Percentiles rank a stretch among this genome's conserved stretches.
Evolutionary conservation across 2,888 invertebrate genomes (phyloP).

Genomic region (Sminthurinus aureus): DNA sequence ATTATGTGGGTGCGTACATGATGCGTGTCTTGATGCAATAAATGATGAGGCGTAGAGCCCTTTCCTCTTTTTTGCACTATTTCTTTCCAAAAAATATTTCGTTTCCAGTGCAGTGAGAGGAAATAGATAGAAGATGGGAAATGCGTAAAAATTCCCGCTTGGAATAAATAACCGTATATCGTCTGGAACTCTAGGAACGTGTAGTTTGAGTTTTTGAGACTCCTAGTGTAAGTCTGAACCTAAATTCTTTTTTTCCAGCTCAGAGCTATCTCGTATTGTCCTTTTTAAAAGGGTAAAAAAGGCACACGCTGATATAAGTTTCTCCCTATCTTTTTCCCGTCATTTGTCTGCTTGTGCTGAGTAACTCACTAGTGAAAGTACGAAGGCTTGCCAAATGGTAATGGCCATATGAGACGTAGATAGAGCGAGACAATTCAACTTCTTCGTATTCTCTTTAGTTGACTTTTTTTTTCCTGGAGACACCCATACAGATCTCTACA

Average conservation of each 20-base stretch:
- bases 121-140: neutral
- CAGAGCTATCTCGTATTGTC: too few relatives aligned
- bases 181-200: neutral
- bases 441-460: neutral
- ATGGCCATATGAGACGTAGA: conserved; percentile 1
- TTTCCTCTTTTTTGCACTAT: neutral
- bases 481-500: neutral
- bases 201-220: neutral
- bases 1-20: neutral
- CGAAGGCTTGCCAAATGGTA: neutral
- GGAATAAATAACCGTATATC: too few relatives aligned
- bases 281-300: too few relatives aligned
- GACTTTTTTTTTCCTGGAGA: too few relatives aligned
- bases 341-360: neutral
- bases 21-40: neutral
- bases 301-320: too few relatives aligned
- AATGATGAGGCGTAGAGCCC: neutral
- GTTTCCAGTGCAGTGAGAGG: neutral
- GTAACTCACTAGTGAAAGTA: neutral
- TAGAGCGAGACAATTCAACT: conserved; percentile 7
- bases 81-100: neutral
- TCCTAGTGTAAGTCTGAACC: neutral
- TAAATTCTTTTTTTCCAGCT: neutral
- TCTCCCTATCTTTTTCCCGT: neutral
- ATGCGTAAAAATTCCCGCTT: too few relatives aligned